A percentile compares a stretch with the other conserved stretches of the same genome.
These are phyloP conservation scores for Clistopyga incitator DNA, from an alignment of 2,888 invertebrate species.

Conservation along the genomic window DNA sequence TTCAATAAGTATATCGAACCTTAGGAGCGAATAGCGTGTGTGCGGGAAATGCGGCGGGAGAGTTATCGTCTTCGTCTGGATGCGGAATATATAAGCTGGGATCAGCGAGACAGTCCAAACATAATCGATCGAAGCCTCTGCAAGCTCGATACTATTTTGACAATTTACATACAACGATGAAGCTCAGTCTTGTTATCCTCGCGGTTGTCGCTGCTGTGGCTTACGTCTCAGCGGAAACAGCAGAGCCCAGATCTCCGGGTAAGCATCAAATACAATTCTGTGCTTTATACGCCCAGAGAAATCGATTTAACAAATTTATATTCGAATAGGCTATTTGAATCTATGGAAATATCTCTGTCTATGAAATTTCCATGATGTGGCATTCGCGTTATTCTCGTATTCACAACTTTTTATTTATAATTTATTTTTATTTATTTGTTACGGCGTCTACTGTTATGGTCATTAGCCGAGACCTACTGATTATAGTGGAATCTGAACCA, in stretches of 20 bases:
- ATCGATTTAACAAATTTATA: neutral
- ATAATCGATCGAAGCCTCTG: slow-evolving; percentile 32
- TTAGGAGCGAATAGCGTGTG: neutral
- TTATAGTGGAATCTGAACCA: too few relatives aligned
- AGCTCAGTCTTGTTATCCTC: slow-evolving; percentile 39
- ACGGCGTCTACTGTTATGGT: too few relatives aligned
- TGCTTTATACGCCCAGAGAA: neutral
- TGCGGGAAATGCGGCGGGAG: neutral
- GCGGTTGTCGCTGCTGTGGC: slow-evolving; percentile 24
- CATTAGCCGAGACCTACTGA: too few relatives aligned
- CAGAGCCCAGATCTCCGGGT: neutral
- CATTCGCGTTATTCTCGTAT: neutral
- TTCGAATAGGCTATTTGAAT: neutral
- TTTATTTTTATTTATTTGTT: too few relatives aligned
- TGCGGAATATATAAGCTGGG: slow-evolving; percentile 43
- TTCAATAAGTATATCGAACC: neutral
- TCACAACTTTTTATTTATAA: neutral
- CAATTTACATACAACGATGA: slow-evolving; percentile 38
- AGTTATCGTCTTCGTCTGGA: slow-evolving; percentile 6
- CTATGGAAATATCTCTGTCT: too few relatives aligned
- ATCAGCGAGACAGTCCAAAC: slow-evolving; percentile 11
- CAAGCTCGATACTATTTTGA: slow-evolving; percentile 2
- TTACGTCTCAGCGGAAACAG: neutral
- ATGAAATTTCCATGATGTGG: too few relatives aligned
- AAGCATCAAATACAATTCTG: neutral